Evolutionary conservation across 2,888 invertebrate genomes (phyloP), one percentile per base, ranked within the genome.

Genomic region (Pristionchus exspectatus): DNA sequence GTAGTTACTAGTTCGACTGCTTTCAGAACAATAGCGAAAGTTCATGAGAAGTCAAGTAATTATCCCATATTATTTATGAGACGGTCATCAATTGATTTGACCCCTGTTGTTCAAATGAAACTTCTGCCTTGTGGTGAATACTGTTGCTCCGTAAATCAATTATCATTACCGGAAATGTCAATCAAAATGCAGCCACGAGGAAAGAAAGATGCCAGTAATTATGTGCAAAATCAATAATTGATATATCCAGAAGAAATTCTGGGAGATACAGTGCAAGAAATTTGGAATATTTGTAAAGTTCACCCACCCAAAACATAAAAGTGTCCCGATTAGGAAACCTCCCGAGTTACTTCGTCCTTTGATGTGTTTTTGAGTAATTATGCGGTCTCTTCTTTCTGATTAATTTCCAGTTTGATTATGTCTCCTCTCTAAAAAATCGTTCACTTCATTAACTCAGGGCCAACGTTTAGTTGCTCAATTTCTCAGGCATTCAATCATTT

Each of bases 21-120:
- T 74, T 74, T 30, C 21, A 16, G 50, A 81, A 81, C 81, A 81
- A 81, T 81, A n/a, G 50, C 24, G n/a, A 50, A 81, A 81, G 81
- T 81, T 81, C 81, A 81, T 50, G 24, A 16, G n/a, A 81, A 50
- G 81, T 81, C 81, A 81, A 77, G 74, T 81, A 81, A 81, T 81
- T 81, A 81, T 81, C 81, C 14, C 81, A 81, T 81, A 50, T 21
- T 38, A 74, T 74, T 10, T 7, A 54, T 2, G 56, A 12, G 56
- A 56, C 18, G 12, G 18, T 54, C 14, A 16, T 56, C 12, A 2
- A 16, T 56, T 56, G 16, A 16, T 9, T 5, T 56, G 56, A 56
- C 2, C 56, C 7, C 4, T 12, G 56, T 12, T 18, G 12, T 56
- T 56, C 56, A 44, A 81, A 50, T 81, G 81, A 12, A n/a, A 81